Conservation (phyloP, 2,797 vertebrate species). For the Anguilla obscura region DNA sequence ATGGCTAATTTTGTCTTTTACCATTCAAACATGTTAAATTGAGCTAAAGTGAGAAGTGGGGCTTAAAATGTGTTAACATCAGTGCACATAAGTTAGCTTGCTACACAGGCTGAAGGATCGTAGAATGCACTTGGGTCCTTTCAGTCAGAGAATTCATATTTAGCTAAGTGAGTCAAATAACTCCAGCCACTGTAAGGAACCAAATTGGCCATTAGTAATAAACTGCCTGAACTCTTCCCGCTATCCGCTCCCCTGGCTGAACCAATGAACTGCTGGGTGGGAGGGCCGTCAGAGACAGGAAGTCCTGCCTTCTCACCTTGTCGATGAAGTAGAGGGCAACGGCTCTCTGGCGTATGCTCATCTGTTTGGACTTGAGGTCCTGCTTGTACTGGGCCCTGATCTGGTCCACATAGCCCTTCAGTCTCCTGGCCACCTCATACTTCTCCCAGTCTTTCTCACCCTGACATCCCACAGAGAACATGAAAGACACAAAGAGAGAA, state of each 20-base stretch:
- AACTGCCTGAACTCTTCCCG: neutral
- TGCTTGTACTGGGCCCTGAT: slow-evolving; percentile 63
- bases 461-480: slow-evolving; percentile 36
- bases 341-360: slow-evolving; percentile 66
- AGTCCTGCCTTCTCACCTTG: slow-evolving; percentile 59
- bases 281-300: neutral
- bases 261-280: neutral
- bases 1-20: neutral
- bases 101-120: neutral
- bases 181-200: neutral
- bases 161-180: neutral
- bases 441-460: slow-evolving; percentile 77
- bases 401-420: slow-evolving; percentile 64
- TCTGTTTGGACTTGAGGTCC: slow-evolving; percentile 72
- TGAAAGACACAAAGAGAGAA: neutral
- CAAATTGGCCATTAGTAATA: neutral
- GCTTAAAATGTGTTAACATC: neutral
- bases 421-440: slow-evolving; percentile 66
- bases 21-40: neutral
- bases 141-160: neutral
- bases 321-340: slow-evolving; percentile 77
- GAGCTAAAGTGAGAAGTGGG: neutral
- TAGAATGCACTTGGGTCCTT: neutral
- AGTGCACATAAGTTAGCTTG: neutral
- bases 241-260: neutral